Percentiles rank a stretch among this genome's conserved stretches.
Evolutionary conservation across 2,888 invertebrate species (phyloP).

Genomic region (Synanthedon formicaeformis): DNA sequence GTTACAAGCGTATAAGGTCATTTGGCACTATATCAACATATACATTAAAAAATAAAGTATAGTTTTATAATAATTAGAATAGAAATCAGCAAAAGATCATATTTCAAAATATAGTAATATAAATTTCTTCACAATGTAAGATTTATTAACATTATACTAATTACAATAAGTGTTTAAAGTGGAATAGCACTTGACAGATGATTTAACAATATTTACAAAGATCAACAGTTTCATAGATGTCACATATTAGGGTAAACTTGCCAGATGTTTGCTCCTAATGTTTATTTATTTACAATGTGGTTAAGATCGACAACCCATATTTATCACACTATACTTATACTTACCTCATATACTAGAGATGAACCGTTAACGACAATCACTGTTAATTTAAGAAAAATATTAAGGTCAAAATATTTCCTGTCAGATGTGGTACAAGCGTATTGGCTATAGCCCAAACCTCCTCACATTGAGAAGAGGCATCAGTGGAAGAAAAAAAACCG

Average conservation of each 20-base stretch:
- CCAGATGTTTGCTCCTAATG: slow-evolving; percentile 1
- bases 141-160: slow-evolving; percentile 40
- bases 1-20: slow-evolving; percentile 27
- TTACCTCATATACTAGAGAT: too few relatives aligned
- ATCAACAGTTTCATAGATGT: slow-evolving; percentile 43
- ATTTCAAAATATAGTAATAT: slow-evolving; percentile 34
- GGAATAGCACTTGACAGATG: slow-evolving; percentile 47
- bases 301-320: too few relatives aligned
- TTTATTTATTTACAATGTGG: slow-evolving; percentile 11
- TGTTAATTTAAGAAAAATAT: too few relatives aligned
- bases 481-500: too few relatives aligned
- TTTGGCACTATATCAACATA: slow-evolving; percentile 55
- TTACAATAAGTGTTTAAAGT: slow-evolving; percentile 26
- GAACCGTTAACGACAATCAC: too few relatives aligned
- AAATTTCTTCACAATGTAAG: slow-evolving; percentile 33
- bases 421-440: too few relatives aligned
- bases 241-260: slow-evolving; percentile 18
- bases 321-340: too few relatives aligned
- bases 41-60: slow-evolving; percentile 17
- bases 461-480: too few relatives aligned
- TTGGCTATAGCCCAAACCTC: too few relatives aligned
- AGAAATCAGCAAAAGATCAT: slow-evolving; percentile 35
- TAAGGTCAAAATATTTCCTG: too few relatives aligned
- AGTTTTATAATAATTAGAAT: slow-evolving; percentile 20
- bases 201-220: slow-evolving; percentile 60